Base-by-base conservation (phyloP, 2,113 vertebrate genomes). In the Zosterops japonicus region DNA sequence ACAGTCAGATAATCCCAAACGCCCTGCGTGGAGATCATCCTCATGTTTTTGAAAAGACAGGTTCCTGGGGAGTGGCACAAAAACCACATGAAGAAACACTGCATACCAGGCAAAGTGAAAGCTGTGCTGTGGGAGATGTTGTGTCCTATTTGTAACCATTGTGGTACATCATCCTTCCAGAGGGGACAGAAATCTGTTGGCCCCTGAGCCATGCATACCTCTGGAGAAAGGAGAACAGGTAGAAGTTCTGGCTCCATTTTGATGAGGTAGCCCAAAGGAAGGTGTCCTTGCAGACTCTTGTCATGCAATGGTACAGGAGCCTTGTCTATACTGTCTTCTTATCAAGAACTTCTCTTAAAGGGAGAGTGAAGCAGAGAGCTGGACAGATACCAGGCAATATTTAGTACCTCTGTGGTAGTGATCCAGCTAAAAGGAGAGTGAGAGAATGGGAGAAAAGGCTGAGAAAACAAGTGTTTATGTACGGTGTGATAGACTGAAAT, bases 61-160 rank as follows among this genome's bases (percentile, higher is more conserved):
- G 2, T 13, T 83, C 29, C n/a, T 65, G 57, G 22, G 10, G 10
- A 78, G 47, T 2, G 4, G 55, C 33, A 33, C 29, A 56, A 53
- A 53, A 77, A 8, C 13, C 60, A 15, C 2, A 5, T 25, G 35
- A 42, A 33, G 39, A 29, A 83, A 27, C 25, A 13, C 4, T 11
- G 12, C 33, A 16, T 12, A 1, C 20, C 39, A 33, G 20, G 16
- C 0, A 0, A 49, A 57, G 14, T 31, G 63, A 23, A 49, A 49
- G n/a, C 27, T 25, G 42, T 19, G 31, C 33, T 27, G 14, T 39
- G 33, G 33, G 16, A 39, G 41, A 14, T 8, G 41, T 5, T 53
- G 35, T 50, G 31, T 8, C 18, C 28, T 41, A 44, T 55, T 60
- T 27, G 9, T n/a, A 55, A 74, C 14, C 35, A 19, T 36, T 44